Evolutionary conservation across 2,797 vertebrate species (phyloP).

Genomic region (Parauchenoglanis punctatus): DNA sequence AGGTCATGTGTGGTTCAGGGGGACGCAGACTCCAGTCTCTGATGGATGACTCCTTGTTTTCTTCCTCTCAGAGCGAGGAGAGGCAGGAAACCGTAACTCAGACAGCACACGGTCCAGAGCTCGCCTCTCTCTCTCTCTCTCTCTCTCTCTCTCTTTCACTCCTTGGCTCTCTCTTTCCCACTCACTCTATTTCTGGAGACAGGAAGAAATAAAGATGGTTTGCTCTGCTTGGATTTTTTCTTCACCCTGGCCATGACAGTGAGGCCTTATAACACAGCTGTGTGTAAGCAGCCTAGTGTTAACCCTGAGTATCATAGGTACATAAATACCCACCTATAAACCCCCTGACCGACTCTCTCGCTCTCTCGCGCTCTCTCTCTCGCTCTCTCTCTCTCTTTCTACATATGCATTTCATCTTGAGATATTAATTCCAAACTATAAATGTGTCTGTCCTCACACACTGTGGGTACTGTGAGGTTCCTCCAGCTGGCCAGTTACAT

Average conservation of each 20-base stretch:
- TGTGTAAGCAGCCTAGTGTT: conserved; percentile 12
- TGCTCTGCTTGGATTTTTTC: conserved; percentile 38
- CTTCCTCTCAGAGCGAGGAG: conserved; percentile 55
- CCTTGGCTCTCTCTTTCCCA: conserved; percentile 21
- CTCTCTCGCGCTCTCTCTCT: background rate
- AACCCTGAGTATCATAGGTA: conserved; percentile 9
- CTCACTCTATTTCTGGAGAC: conserved; percentile 56
- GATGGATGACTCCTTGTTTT: conserved; percentile 69
- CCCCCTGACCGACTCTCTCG: background rate
- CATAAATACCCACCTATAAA: conserved; percentile 27
- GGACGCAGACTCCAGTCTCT: conserved; percentile 69
- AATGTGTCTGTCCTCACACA: conserved; percentile 16
- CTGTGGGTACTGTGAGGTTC: conserved; percentile 17
- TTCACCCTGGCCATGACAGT: conserved; percentile 26
- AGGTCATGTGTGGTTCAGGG: conserved; percentile 75
- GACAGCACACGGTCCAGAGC: conserved; percentile 34
- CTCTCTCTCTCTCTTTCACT: background rate
- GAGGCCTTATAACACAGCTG: conserved; percentile 35
- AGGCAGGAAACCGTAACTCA: conserved; percentile 58
- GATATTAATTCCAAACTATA: background rate
- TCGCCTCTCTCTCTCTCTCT: background rate
- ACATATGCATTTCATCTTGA: background rate
- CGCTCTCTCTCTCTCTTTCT: background rate
- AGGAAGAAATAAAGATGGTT: conserved; percentile 52
- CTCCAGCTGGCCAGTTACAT: conserved; percentile 40